These are phyloP conservation scores for Mimumesa dahlbomi DNA, from an alignment of 2,888 invertebrate genomes.

Conservation along the genomic window DNA sequence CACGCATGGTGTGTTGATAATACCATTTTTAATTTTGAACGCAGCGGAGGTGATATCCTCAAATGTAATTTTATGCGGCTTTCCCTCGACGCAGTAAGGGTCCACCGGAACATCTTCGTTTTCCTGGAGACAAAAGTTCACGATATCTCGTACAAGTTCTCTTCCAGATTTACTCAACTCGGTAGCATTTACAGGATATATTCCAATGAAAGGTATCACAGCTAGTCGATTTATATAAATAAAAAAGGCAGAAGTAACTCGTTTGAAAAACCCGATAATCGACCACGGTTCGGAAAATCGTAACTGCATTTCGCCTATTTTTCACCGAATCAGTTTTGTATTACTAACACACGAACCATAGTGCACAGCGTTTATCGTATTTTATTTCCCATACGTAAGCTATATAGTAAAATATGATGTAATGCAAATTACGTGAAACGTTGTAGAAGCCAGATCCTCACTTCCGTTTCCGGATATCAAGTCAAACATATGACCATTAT, in stretches of 20 bases:
- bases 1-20: constrained; percentile 92
- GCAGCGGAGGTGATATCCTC: constrained; percentile 95
- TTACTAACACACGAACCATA: no score
- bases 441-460: constrained; percentile 4
- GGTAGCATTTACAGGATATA: no score
- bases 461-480: neutral
- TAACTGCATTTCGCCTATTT: no score
- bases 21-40: constrained; percentile 91
- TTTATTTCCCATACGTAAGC: no score
- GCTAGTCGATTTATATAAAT: no score
- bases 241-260: neutral
- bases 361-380: no score
- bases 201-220: no score
- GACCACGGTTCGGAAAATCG: neutral
- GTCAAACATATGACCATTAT: constrained; percentile 6
- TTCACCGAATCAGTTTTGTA: no score
- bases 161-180: neutral
- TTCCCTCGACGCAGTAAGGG: constrained; percentile 85
- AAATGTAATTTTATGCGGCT: constrained; percentile 88
- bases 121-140: constrained; percentile 39
- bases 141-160: no score
- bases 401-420: neutral
- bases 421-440: constrained; percentile 38
- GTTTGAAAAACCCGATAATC: neutral
- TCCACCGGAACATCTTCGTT: constrained; percentile 73